Base-by-base conservation (phyloP, 2,113 vertebrate genomes). In the Alces alces region DNA sequence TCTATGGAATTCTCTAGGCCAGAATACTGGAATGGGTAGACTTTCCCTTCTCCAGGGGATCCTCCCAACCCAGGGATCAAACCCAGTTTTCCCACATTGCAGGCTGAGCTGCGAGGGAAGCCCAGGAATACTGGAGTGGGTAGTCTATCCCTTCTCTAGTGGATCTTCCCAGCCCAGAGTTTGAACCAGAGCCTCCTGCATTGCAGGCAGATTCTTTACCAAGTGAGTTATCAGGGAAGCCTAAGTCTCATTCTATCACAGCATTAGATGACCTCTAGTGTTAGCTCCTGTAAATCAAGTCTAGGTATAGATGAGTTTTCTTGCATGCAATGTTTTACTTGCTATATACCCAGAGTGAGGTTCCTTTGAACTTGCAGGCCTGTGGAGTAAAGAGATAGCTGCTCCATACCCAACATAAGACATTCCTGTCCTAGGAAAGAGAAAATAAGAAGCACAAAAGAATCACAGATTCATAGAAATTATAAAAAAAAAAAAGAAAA, bases 101-200 rank as follows among this genome's bases (percentile, higher is more conserved):
- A 70, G 66, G n/a, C n/a, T 70, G 19, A 70, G 66, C n/a, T 19
- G 39, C 0, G 1, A 70, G 19, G n/a, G 66, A 39, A 39, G n/a
- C 19, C 5, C n/a, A 6, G 66, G 19, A 70, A 39, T 70, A 23
- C 19, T 70, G 66, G 66, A 70, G 10, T 23, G 21, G n/a, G 10
- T 70, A 39, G 66, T 21, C n/a, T 39, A 39, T 70, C n/a, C n/a
- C 66, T 70, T 70, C 21, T 23, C 19, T 70, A 39, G n/a, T 39
- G 19, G 10, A 70, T 70, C n/a, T 70, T 70, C 0, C 1, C 0
- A 5, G 39, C 19, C n/a, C 19, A 70, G 66, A 39, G 66, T 13
- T 39, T 0, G 0, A 70, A 39, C 19, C 0, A 0, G 19, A 10
- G n/a, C 23, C 19, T 70, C n/a, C n/a, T 39, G 19, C n/a, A 23